Conservation (phyloP, 2,888 invertebrate species). For the Gryllus longicercus region DNA sequence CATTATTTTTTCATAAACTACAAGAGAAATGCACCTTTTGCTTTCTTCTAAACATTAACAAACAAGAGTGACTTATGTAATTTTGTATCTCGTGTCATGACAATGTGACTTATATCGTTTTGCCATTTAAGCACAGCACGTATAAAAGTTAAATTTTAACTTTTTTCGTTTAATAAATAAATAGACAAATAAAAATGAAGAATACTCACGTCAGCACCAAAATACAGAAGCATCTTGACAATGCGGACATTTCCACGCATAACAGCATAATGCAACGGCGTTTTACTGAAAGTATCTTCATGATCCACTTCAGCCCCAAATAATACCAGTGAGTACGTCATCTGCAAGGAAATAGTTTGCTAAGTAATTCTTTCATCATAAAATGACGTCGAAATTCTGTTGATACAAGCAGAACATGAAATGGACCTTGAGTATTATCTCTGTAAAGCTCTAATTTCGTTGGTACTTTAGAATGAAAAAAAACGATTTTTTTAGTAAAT, state of each 20-base stretch:
- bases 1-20: too few relatives aligned
- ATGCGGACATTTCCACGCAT: not conserved
- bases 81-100: not conserved
- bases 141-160: not conserved
- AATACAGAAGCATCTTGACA: slow-evolving; percentile 1
- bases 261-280: not conserved
- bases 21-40: too few relatives aligned
- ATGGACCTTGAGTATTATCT: too few relatives aligned
- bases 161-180: not conserved
- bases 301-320: not conserved
- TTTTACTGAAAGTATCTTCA: not conserved
- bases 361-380: too few relatives aligned
- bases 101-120: too few relatives aligned
- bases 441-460: too few relatives aligned
- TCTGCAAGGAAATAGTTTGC: not conserved
- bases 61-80: not conserved
- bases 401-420: too few relatives aligned
- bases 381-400: too few relatives aligned
- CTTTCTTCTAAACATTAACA: too few relatives aligned
- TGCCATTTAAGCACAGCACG: not conserved
- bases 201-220: not conserved
- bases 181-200: too few relatives aligned
- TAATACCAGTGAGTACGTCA: not conserved
- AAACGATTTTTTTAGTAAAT: too few relatives aligned
- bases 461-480: too few relatives aligned